phyloP scores from a whole-genome alignment of 35 echinoderm and acorn worm species.

The Stichopus chloronotus region DNA sequence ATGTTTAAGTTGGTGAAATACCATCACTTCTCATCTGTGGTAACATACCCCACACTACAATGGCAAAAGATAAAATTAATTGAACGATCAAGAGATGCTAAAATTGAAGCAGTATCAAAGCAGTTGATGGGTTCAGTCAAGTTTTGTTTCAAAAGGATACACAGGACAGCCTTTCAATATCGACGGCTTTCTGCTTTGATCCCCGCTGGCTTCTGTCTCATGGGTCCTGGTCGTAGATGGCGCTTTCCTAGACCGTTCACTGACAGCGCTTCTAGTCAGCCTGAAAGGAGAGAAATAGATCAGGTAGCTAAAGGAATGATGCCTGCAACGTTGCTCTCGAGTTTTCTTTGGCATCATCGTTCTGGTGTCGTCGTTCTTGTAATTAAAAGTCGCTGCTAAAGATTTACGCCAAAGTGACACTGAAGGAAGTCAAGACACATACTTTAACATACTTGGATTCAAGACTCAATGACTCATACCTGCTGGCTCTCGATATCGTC shows the following conservation, averaged over 20 bases:
- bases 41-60: not conserved
- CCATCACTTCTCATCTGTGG: not conserved
- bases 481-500: constrained; percentile 63
- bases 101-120: no score
- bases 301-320: not conserved
- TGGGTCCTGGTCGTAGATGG: constrained; percentile 25
- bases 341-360: no score
- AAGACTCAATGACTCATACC: constrained; percentile 9
- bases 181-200: constrained; percentile 66
- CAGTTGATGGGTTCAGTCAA: no score
- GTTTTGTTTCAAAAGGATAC: constrained; percentile 72
- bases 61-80: not conserved
- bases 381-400: no score
- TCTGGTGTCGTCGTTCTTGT: no score
- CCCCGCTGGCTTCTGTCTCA: constrained; percentile 60
- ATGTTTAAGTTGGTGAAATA: no score
- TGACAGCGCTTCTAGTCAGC: constrained; percentile 40
- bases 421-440: no score
- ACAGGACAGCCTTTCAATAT: constrained; percentile 78
- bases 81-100: no score
- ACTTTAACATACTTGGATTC: no score
- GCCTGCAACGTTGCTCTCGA: no score
- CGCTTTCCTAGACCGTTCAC: constrained; percentile 29
- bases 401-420: no score
- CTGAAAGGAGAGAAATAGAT: not conserved